Evolutionary conservation across 2,113 vertebrate genomes (phyloP).

Genomic region (Brachypteracias leptosomus): DNA sequence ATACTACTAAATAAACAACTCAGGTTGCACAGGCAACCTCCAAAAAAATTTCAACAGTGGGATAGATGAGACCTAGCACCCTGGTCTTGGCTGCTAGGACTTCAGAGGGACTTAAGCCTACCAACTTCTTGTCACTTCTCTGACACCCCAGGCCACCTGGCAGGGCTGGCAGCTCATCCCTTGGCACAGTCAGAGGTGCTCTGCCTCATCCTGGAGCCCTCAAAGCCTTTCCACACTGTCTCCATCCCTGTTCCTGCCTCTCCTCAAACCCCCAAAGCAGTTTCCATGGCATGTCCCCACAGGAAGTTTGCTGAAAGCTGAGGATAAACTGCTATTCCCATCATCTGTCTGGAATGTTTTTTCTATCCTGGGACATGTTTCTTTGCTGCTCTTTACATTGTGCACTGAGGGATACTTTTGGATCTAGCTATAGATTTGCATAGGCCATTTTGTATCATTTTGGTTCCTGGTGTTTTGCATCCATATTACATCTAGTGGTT

Average conservation of each 20-base stretch:
- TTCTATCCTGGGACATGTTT: neutral
- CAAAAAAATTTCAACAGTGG: too few relatives aligned
- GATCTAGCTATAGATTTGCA: neutral
- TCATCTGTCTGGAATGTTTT: neutral
- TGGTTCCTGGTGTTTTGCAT: neutral
- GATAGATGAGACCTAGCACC: neutral
- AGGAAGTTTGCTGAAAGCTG: neutral
- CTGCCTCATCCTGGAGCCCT: neutral
- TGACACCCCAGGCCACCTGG: neutral
- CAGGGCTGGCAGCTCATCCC: neutral
- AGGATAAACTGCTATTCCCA: neutral
- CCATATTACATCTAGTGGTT: fast-evolving
- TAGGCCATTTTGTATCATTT: neutral
- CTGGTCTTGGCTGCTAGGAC: neutral
- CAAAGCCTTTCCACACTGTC: neutral
- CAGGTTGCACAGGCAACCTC: too few relatives aligned
- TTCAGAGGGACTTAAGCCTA: neutral
- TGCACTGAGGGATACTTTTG: neutral
- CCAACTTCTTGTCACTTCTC: neutral
- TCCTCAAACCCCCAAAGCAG: neutral
- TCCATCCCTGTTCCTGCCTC: too few relatives aligned
- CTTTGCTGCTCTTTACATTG: neutral
- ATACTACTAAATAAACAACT: too few relatives aligned
- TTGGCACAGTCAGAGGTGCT: neutral
- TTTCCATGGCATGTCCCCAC: neutral